Percentiles rank a stretch among this genome's conserved stretches.
These are phyloP conservation scores for Phorcus lineatus DNA, from an alignment of 2,888 invertebrate genomes.

Conservation along the genomic window DNA sequence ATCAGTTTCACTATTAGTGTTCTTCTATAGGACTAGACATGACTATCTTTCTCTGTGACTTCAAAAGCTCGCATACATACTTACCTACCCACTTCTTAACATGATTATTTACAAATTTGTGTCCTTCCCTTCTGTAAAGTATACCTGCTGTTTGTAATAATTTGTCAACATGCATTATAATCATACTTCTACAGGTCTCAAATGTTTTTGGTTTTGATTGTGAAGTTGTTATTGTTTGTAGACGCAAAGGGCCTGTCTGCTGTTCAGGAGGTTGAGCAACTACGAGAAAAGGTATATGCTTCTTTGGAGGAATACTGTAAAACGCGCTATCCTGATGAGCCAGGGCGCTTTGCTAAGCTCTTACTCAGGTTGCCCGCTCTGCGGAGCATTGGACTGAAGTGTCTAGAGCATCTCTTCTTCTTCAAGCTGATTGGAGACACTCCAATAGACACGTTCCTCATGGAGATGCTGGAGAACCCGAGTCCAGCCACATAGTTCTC, in stretches of 20 bases:
- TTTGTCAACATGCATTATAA: not conserved
- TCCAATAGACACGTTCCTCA: constrained; percentile 86
- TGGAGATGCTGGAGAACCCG: constrained; percentile 73
- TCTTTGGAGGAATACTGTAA: constrained; percentile 96
- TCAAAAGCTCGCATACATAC: no score
- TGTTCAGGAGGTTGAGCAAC: constrained; percentile 77
- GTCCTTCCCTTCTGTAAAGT: no score
- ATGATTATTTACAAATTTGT: no score
- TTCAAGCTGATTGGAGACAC: constrained; percentile 92
- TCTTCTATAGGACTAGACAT: no score
- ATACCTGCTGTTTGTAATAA: not conserved
- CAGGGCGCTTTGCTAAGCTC: constrained; percentile 95
- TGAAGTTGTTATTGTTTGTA: constrained; percentile 66
- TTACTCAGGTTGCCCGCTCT: constrained; percentile 78
- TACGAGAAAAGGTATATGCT: constrained; percentile 95
- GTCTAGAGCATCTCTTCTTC: constrained; percentile 95
- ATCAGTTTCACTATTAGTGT: no score
- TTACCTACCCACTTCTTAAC: no score
- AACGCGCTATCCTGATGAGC: constrained; percentile 90
- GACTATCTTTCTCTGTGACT: no score
- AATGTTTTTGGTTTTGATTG: no score
- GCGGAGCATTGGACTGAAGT: constrained; percentile 82
- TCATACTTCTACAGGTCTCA: no score
- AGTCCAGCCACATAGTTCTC: constrained; percentile 46
- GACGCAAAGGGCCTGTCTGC: constrained; percentile 93